Conservation (phyloP, 2,888 invertebrate species). For the Eucera pruinosa region DNA sequence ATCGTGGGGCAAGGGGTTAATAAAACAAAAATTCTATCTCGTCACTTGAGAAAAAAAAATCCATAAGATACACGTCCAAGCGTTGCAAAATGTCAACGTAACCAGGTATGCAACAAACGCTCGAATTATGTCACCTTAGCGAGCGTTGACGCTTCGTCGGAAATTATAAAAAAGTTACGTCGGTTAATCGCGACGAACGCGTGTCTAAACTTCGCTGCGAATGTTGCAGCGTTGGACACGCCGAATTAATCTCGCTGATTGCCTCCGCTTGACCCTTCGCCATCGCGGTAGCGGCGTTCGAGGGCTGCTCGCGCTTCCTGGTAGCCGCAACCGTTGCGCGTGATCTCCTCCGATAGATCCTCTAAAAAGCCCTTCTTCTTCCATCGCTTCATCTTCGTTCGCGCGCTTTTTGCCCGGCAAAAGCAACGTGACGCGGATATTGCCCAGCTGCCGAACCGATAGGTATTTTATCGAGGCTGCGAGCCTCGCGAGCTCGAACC, state of each 20-base stretch:
- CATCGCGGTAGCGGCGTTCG: conserved; percentile 20
- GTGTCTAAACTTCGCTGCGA: too few species aligned
- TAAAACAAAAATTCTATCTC: too few species aligned
- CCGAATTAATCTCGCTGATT: conserved; percentile 63
- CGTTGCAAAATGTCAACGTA: too few species aligned
- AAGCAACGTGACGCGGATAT: conserved; percentile 17
- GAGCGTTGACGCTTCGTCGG: too few species aligned
- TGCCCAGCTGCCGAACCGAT: not conserved
- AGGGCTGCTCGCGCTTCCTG: conserved; percentile 23
- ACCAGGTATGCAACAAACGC: too few species aligned
- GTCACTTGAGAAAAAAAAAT: too few species aligned
- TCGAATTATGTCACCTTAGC: too few species aligned
- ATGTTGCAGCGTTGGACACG: conserved; percentile 38
- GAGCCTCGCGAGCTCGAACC: not conserved
- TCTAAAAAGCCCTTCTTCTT: conserved; percentile 9
- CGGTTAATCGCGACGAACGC: conserved; percentile 27
- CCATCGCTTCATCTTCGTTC: conserved; percentile 4
- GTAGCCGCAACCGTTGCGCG: conserved; percentile 11
- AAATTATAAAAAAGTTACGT: too few species aligned
- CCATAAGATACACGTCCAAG: too few species aligned
- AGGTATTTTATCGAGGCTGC: conserved; percentile 7
- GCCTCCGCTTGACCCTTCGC: conserved; percentile 43
- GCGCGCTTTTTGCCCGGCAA: not conserved
- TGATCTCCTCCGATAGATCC: conserved; percentile 23
- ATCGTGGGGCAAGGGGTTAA: too few species aligned